Conservation (phyloP, 2,888 invertebrate species). For the Agriopis marginaria region DNA sequence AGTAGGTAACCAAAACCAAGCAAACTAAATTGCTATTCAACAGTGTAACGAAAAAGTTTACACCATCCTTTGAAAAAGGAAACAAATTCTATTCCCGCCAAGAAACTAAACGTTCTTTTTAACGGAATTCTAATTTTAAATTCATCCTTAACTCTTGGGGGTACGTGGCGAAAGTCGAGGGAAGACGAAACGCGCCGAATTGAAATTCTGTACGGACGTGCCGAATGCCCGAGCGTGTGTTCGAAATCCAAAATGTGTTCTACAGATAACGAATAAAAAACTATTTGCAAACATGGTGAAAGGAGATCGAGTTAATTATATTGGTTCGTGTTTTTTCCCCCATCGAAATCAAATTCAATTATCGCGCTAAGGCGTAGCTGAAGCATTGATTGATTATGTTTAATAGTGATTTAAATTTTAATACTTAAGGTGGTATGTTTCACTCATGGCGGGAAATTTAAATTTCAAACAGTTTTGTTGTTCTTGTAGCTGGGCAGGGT, state of each 20-base stretch:
- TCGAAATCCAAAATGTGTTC: conserved; percentile 72
- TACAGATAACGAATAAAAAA: conserved; percentile 55
- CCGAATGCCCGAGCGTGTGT: conserved; percentile 66
- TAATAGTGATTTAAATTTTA: no score
- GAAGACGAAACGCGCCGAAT: conserved; percentile 74
- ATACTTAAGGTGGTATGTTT: no score
- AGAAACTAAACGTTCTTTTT: conserved; percentile 47
- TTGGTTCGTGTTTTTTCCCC: background rate
- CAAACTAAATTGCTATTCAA: conserved; percentile 23
- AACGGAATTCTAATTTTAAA: conserved; percentile 73
- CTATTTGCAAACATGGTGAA: conserved; percentile 72
- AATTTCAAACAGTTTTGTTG: no score
- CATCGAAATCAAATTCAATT: background rate
- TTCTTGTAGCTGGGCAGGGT: no score
- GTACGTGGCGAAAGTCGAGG: conserved; percentile 70
- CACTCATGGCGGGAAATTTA: no score
- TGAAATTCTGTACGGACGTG: conserved; percentile 77
- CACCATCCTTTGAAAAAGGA: conserved; percentile 36
- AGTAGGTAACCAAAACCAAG: background rate
- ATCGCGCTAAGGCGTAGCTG: background rate
- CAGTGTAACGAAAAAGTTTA: conserved; percentile 16
- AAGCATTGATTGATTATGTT: no score
- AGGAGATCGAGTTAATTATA: conserved; percentile 47
- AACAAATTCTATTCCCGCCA: conserved; percentile 45
- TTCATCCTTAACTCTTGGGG: conserved; percentile 68